phyloP scores from a whole-genome alignment of 2,797 vertebrate species.

The Podarcis siculus region DNA sequence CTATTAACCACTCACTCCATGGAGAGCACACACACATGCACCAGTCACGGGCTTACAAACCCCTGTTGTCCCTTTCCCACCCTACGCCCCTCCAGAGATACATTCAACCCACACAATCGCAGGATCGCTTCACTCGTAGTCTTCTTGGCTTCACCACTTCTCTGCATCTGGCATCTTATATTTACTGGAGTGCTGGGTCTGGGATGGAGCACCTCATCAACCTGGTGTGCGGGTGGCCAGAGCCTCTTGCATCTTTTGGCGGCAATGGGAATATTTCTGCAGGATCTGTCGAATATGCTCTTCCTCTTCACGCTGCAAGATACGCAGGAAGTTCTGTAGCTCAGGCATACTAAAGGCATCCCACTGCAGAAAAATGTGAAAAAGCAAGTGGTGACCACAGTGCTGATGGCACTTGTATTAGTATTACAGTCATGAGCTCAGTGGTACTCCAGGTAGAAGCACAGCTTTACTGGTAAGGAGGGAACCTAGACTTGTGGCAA shows the following conservation, averaged over 20 bases:
- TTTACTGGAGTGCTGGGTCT: slow-evolving; percentile 4
- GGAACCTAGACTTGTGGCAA: not conserved
- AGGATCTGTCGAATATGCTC: slow-evolving; percentile 89
- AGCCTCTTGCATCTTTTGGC: slow-evolving; percentile 87
- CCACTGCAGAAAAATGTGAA: slow-evolving; percentile 80
- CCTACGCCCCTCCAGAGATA: slow-evolving; percentile 28
- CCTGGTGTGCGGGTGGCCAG: slow-evolving; percentile 83
- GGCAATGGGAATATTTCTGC: slow-evolving; percentile 86
- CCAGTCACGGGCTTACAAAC: slow-evolving; percentile 30
- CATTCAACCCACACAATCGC: slow-evolving; percentile 22
- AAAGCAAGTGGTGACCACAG: not conserved
- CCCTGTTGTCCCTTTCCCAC: slow-evolving; percentile 51
- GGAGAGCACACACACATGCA: slow-evolving; percentile 34
- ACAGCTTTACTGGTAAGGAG: not conserved
- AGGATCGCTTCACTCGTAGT: slow-evolving; percentile 7
- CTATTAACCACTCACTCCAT: slow-evolving; percentile 63
- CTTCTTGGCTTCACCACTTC: slow-evolving; percentile 9
- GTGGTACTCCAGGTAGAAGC: not conserved
- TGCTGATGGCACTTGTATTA: rapidly evolving
- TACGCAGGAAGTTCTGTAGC: slow-evolving; percentile 91
- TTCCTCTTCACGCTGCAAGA: slow-evolving; percentile 92
- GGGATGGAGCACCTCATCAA: slow-evolving; percentile 70
- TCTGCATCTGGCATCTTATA: not conserved
- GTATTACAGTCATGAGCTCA: rapidly evolving
- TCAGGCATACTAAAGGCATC: slow-evolving; percentile 93